Conservation (phyloP, 2,113 vertebrate species). For the Prionailurus viverrinus region DNA sequence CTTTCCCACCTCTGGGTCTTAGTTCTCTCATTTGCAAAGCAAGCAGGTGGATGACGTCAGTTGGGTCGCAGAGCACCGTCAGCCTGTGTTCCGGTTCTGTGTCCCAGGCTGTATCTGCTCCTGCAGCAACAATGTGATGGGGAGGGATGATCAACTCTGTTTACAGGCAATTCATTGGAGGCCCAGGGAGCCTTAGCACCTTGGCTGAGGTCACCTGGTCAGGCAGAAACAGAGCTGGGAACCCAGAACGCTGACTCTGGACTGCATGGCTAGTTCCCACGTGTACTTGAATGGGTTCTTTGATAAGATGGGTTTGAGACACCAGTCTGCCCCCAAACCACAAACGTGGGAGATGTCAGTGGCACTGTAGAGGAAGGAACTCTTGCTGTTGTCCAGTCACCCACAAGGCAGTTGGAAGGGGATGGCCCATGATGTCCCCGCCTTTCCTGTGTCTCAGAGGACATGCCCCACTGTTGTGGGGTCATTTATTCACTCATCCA, state of each 20-base stretch:
- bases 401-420: rapidly evolving
- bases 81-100: not conserved
- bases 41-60: not conserved
- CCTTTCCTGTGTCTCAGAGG: not conserved
- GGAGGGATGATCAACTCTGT: rapidly evolving
- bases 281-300: not conserved
- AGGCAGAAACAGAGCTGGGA: not conserved
- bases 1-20: not conserved
- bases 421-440: rapidly evolving
- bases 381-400: not conserved
- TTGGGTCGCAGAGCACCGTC: not conserved
- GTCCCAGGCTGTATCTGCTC: not conserved
- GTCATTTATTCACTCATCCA: not conserved
- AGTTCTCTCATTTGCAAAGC: not conserved
- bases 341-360: not conserved
- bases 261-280: not conserved
- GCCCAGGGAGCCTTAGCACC: not conserved
- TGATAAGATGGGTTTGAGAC: not conserved
- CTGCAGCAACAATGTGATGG: rapidly evolving
- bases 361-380: not conserved
- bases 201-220: not conserved
- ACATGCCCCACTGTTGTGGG: not conserved
- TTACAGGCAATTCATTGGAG: not conserved
- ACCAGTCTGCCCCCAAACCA: not conserved
- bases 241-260: not conserved